Evolutionary conservation across 1,140 invertebrate genomes (phyloP).

Genomic region (Drosophila nigrodunni): DNA sequence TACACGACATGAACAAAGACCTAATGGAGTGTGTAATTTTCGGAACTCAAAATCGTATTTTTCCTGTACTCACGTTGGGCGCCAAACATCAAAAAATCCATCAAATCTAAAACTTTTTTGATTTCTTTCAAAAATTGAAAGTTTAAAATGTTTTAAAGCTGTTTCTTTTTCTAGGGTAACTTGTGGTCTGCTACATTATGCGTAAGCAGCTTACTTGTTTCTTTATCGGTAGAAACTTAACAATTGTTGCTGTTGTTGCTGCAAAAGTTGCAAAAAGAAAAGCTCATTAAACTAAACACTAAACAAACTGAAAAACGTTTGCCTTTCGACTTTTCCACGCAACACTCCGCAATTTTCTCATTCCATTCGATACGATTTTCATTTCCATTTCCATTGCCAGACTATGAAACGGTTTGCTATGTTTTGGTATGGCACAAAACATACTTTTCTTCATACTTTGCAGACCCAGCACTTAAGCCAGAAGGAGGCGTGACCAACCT

Average conservation of each 20-base stretch:
- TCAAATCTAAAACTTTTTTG: too few relatives aligned
- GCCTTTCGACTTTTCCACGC: slow-evolving; percentile 30
- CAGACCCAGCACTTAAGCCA: too few relatives aligned
- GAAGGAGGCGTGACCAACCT: too few relatives aligned
- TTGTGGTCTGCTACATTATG: neutral
- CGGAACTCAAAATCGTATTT: too few relatives aligned
- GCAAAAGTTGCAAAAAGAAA: slow-evolving; percentile 57
- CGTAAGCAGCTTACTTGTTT: slow-evolving; percentile 1
- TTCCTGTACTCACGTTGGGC: neutral
- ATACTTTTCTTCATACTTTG: slow-evolving; percentile 32
- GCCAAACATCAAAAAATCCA: neutral
- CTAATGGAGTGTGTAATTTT: too few relatives aligned
- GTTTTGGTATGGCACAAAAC: slow-evolving; percentile 9
- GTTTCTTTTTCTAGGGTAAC: neutral
- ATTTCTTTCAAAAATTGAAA: too few relatives aligned
- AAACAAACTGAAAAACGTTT: slow-evolving; percentile 43
- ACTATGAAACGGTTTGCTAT: neutral
- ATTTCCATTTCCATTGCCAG: slow-evolving; percentile 39
- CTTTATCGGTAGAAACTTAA: slow-evolving; percentile 27
- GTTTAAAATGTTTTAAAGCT: too few relatives aligned
- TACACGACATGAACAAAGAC: neutral
- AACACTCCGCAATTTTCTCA: neutral
- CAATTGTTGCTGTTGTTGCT: too few relatives aligned
- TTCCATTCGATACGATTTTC: slow-evolving; percentile 19
- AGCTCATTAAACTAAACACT: slow-evolving; percentile 65